Evolutionary conservation across 2,113 vertebrate genomes (phyloP).

Genomic region (Motacilla tschutschensis): DNA sequence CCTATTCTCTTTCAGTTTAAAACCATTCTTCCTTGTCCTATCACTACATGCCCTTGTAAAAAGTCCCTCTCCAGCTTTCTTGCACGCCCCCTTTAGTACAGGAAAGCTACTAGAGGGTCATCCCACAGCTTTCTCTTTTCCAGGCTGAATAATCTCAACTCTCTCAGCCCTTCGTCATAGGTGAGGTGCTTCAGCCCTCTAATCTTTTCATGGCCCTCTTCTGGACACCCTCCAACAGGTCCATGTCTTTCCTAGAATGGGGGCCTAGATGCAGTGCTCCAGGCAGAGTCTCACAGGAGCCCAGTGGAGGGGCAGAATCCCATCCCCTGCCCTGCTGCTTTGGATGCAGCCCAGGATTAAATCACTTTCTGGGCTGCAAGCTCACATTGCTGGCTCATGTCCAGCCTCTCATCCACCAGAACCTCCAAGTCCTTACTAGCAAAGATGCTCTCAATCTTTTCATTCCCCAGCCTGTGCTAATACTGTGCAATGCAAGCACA

Average conservation of each 20-base stretch:
- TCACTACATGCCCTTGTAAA: neutral
- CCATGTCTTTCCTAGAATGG: neutral
- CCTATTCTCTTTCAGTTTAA: neutral
- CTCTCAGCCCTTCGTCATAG: rapidly evolving
- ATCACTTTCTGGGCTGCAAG: neutral
- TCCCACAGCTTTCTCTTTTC: neutral
- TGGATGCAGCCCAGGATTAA: neutral
- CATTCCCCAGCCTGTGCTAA: neutral
- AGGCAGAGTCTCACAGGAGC: neutral
- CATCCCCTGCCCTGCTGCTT: neutral
- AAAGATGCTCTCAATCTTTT: neutral
- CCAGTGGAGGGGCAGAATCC: neutral
- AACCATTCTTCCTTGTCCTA: neutral
- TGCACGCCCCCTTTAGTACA: neutral
- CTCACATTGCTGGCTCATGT: neutral
- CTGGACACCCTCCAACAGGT: neutral
- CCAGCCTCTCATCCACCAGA: neutral
- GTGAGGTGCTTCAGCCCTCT: neutral
- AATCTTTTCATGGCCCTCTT: neutral
- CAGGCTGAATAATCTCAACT: neutral
- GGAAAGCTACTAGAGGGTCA: neutral
- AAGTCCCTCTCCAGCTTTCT: neutral
- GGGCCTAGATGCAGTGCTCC: neutral
- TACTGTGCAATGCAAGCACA: neutral
- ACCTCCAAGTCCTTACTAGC: neutral